Percentiles rank a stretch among this genome's conserved stretches.
Conservation (phyloP, 2,113 vertebrate species). For the Choloepus hoffmanni region DNA sequence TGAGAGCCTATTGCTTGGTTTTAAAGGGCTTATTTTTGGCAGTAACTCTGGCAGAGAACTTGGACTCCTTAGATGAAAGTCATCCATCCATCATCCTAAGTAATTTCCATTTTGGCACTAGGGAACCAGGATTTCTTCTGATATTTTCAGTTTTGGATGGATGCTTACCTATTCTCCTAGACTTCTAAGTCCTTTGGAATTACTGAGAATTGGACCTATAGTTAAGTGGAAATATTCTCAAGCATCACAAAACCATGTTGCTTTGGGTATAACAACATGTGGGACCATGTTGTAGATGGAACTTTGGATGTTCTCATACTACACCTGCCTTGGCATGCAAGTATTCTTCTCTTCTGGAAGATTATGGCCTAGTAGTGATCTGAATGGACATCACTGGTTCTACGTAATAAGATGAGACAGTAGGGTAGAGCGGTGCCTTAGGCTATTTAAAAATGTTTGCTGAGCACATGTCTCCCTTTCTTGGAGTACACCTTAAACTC, state of each 20-base stretch:
- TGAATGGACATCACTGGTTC: background rate
- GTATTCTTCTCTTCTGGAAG: background rate
- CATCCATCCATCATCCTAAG: background rate
- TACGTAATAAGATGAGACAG: rapidly evolving
- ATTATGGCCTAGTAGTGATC: background rate
- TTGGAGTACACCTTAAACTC: background rate
- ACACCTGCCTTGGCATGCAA: too few species aligned
- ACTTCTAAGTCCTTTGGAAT: background rate
- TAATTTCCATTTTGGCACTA: background rate
- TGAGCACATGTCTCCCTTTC: background rate
- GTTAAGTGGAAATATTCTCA: background rate
- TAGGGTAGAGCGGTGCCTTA: too few species aligned
- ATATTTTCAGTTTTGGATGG: slow-evolving; percentile 20
- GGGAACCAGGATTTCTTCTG: background rate
- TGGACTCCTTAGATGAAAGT: background rate
- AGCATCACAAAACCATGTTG: background rate
- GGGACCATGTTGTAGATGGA: background rate
- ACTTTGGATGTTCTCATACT: background rate
- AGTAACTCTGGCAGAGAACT: background rate
- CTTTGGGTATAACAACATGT: background rate
- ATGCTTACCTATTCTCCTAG: slow-evolving; percentile 4
- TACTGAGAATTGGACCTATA: background rate
- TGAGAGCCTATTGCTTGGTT: background rate
- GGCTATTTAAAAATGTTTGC: background rate
- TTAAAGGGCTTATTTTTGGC: slow-evolving; percentile 42